phyloP scores from a whole-genome alignment of 2,888 invertebrate genomes.

The Platypus cylindrus region DNA sequence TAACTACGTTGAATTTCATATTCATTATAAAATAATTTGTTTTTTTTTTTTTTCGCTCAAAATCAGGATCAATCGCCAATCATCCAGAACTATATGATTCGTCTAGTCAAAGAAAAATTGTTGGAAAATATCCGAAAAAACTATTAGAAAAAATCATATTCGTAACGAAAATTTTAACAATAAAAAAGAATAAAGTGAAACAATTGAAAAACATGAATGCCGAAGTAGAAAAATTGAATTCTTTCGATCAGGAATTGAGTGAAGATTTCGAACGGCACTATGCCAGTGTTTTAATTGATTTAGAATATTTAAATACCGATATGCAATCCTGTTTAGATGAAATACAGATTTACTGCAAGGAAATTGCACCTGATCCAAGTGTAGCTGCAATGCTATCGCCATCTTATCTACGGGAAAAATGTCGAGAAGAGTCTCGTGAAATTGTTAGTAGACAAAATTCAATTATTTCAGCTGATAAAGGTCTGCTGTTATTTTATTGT shows the following conservation, averaged over 20 bases:
- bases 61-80: constrained; percentile 33
- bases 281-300: constrained; percentile 73
- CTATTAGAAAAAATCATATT: constrained; percentile 78
- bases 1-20: constrained; percentile 1
- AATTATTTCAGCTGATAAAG: constrained; percentile 43
- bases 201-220: constrained; percentile 76
- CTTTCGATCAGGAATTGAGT: constrained; percentile 63
- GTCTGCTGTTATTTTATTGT: constrained; percentile 2
- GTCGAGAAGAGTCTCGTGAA: constrained; percentile 69
- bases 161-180: constrained; percentile 70
- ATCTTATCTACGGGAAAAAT: constrained; percentile 75
- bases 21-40: background rate
- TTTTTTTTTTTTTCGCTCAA: constrained; percentile 1
- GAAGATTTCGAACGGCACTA: constrained; percentile 86
- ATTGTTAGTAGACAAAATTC: constrained; percentile 64
- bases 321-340: constrained; percentile 74
- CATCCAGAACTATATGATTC: constrained; percentile 22
- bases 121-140: constrained; percentile 75
- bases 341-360: constrained; percentile 71
- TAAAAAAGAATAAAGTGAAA: constrained; percentile 70
- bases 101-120: constrained; percentile 38
- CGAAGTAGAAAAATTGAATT: constrained; percentile 77
- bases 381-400: constrained; percentile 80
- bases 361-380: constrained; percentile 79
- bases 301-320: constrained; percentile 83